Percentiles rank a stretch among this genome's conserved stretches.
These are phyloP conservation scores for Morinoia aosen DNA, from an alignment of 2,888 invertebrate genomes.

Conservation along the genomic window DNA sequence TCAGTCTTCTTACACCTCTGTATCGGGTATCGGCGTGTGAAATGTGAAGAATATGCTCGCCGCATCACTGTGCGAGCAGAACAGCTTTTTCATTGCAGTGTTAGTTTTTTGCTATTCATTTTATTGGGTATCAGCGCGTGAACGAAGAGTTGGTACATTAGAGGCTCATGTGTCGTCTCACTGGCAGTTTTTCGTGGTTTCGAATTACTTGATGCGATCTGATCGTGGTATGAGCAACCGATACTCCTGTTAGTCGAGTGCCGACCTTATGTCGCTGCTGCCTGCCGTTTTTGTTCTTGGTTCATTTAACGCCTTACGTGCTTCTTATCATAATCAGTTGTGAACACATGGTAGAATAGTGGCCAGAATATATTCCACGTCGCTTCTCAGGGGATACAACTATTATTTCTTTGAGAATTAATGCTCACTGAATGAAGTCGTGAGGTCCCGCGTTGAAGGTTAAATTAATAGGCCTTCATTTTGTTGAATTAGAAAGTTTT, in stretches of 20 bases:
- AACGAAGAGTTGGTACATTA: background rate
- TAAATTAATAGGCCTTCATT: no score
- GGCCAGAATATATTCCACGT: background rate
- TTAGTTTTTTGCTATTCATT: background rate
- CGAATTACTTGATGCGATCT: background rate
- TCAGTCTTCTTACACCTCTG: no score
- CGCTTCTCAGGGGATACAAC: background rate
- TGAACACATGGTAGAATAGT: background rate
- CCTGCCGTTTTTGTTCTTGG: background rate
- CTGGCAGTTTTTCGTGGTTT: background rate
- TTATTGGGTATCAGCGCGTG: background rate
- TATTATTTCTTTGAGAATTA: no score
- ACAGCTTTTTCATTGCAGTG: background rate
- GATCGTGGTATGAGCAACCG: background rate
- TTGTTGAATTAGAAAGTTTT: no score
- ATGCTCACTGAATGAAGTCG: no score
- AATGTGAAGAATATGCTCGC: background rate
- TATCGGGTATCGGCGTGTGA: no score
- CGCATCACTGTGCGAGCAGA: background rate
- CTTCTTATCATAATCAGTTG: background rate
- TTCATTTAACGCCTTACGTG: background rate
- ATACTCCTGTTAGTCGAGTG: background rate
- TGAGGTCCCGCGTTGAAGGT: no score
- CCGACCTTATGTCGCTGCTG: background rate
- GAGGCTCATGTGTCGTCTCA: background rate